These are phyloP conservation scores for Philopedon plagiatum DNA, from an alignment of 2,888 invertebrate genomes.

Conservation along the genomic window DNA sequence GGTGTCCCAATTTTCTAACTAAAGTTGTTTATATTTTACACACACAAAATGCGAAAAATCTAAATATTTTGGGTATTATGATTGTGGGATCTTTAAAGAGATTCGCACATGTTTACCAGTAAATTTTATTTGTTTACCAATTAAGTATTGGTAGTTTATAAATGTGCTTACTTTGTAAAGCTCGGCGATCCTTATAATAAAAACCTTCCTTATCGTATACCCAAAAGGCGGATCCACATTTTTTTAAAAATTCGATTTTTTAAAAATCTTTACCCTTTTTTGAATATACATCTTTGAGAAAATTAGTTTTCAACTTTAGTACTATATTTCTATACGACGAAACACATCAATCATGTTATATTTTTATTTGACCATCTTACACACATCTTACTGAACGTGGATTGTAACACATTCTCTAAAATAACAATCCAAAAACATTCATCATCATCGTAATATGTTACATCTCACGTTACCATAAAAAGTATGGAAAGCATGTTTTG, in stretches of 20 bases:
- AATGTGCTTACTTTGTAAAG: no score
- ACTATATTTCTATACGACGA: no score
- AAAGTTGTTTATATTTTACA: slow-evolving; percentile 19
- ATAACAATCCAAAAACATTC: not conserved
- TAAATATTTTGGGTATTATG: slow-evolving; percentile 30
- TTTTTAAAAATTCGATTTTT: no score
- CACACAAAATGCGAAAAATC: slow-evolving; percentile 27
- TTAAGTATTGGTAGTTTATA: not conserved
- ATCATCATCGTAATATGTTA: not conserved
- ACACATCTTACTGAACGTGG: no score
- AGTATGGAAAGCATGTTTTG: slow-evolving; percentile 7
- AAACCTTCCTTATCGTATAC: no score
- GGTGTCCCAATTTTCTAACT: slow-evolving; percentile 3
- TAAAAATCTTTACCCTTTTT: no score
- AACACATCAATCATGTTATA: no score
- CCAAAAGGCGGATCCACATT: no score
- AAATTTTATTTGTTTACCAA: not conserved
- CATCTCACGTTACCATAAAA: not conserved
- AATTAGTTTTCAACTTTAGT: no score
- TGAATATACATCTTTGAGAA: no score
- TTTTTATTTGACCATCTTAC: no score
- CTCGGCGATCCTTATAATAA: no score
- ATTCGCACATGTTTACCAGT: not conserved
- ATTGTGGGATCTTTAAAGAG: slow-evolving; percentile 10
- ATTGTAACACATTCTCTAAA: not conserved